Evolutionary conservation across 2,113 vertebrate genomes (phyloP), one percentile per base, ranked within the genome.

Genomic region (Trachemys scripta): DNA sequence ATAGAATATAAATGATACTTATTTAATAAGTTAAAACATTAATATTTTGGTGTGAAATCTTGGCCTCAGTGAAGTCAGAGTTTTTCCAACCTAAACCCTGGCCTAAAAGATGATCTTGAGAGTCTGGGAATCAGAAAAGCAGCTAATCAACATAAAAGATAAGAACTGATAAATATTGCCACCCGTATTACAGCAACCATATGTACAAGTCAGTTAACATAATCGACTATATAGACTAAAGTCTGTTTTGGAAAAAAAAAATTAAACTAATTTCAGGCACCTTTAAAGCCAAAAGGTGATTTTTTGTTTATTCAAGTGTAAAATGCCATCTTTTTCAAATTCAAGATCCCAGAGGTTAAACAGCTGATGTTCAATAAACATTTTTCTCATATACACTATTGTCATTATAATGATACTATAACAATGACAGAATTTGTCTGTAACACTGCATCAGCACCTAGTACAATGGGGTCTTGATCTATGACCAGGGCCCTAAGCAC

Each of bases 371-470:
- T 86, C 9, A 76, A 4, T 25, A 91, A 86, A 4, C 72, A 1
- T 38, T 84, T 0, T 0, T 50, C 45, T 20, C 38, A 56, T 1
- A 35, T 12, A 49, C 1, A 35, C 27, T 0, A 5, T 92, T 22
- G 3, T 10, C 53, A 90, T 6, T 3, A 17, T 92, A 91, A 62
- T 2, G 1, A 5, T 25, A 19, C 2, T 83, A 22, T 31, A 54
- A 38, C 5, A 51, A 87, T 29, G 20, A 5, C 83, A 82, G 19
- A 10, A 84, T 5, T 2, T 1, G 10, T 25, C 84, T 38, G 22
- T 11, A 24, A 42, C 3, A 45, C 5, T 3, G 45, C 11, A 75
- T 6, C 69, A 72, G n/a, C 16, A 7, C 65, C 31, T 65, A 35
- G 6, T 25, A 57, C 56, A 57, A 57, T 65, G 62, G 62, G 13